phyloP scores from a whole-genome alignment of 2,888 invertebrate species.

The Caenorhabditis becei region DNA sequence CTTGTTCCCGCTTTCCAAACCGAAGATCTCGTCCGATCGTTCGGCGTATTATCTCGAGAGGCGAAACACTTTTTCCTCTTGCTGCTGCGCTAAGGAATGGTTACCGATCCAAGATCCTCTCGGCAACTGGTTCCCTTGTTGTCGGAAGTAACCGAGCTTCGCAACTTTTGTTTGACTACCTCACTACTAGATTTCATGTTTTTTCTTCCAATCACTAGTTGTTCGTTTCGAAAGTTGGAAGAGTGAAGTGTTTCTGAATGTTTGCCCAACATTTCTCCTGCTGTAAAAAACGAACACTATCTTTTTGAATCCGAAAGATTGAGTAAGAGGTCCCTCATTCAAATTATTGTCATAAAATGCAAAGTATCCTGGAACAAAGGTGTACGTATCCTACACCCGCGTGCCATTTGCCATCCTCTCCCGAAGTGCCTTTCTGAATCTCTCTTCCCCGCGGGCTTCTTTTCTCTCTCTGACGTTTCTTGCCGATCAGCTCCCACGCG shows the following conservation, averaged over 20 bases:
- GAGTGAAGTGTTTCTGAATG: background rate
- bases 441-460: constrained; percentile 11
- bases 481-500: constrained; percentile 35
- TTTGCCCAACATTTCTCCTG: background rate
- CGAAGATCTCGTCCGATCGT: background rate
- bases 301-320: too few species aligned
- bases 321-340: too few species aligned
- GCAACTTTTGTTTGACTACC: constrained; percentile 21
- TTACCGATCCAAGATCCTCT: constrained; percentile 30
- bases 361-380: background rate
- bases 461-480: constrained; percentile 5
- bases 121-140: constrained; percentile 27
- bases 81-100: background rate
- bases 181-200: constrained; percentile 8
- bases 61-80: constrained; percentile 14
- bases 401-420: constrained; percentile 24
- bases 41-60: constrained; percentile 9
- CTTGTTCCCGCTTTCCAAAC: background rate
- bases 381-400: background rate
- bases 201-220: background rate
- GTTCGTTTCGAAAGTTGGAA: too few species aligned
- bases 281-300: background rate
- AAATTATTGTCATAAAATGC: background rate
- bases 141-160: constrained; percentile 8
- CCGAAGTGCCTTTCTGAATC: constrained; percentile 15